Base-by-base conservation (phyloP, 2,888 invertebrate species). In the Diarsia brunnea region DNA sequence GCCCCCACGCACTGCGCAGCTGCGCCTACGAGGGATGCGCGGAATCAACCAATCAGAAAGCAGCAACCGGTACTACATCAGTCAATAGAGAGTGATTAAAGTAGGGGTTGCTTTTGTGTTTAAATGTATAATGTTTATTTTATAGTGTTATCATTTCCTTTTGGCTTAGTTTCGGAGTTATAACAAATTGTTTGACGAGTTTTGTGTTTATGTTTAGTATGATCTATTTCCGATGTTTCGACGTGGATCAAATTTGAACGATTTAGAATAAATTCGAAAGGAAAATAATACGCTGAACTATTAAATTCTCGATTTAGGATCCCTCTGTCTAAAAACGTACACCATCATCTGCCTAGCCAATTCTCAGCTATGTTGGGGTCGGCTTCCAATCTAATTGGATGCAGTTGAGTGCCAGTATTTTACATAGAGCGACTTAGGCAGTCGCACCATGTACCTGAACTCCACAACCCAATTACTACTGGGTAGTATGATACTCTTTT, bases 1-100 rank as follows among this genome's bases (percentile, higher is more conserved):
- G 92, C 95, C 95, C 95, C 95, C 96, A 94, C 95, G 94, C 95
- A 95, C 92, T 88, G 88, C 88, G 94, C 96, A 96, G 96, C 96
- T 96, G 96, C 95, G 90, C 86, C 55, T 75, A 31, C 73, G 79
- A 85, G 93, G 93, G 93, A 93, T 93, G 91, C 89, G 88, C 89
- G 75, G 66, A 77, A 78, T 84, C 70, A 74, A 83, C 84, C 88
- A 88, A 89, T 89, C 85, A 88, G 79, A 87, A 81, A 79, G 82
- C 87, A 69, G 64, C 69, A 64, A 82, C 67, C 38, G 38, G 68
- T 64, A 75, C 63, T 72, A 66, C 65, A 79, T 74, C 78, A 64
- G 53, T 79, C 73, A 80, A 84, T 82, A 67, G 61, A 76, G 73
- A 78, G 63, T 87, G 80, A 86, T 87, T 84, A 87, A 82, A 79